Evolutionary conservation across 2,888 invertebrate genomes (phyloP).

Genomic region (Ectemnius lituratus): DNA sequence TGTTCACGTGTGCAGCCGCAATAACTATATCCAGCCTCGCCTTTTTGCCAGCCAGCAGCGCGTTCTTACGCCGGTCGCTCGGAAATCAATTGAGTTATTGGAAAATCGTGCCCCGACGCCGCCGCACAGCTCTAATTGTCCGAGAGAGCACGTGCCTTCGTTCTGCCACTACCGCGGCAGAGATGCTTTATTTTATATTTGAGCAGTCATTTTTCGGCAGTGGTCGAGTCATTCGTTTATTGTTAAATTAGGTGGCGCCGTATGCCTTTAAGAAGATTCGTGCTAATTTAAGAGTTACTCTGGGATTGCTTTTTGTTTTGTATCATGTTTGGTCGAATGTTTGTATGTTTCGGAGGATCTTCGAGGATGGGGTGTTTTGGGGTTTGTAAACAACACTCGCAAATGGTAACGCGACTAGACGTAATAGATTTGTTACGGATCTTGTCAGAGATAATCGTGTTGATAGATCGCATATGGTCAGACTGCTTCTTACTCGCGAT

Average conservation of each 20-base stretch:
- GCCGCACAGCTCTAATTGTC: constrained; percentile 42
- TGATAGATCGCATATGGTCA: constrained; percentile 21
- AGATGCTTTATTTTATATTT: not conserved
- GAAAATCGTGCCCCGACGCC: constrained; percentile 50
- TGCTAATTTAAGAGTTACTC: constrained; percentile 16
- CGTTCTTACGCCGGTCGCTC: constrained; percentile 52
- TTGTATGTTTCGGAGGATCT: not conserved
- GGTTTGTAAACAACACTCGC: not conserved
- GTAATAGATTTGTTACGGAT: constrained; percentile 31
- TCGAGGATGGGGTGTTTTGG: not conserved
- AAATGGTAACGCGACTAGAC: not conserved
- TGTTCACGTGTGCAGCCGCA: constrained; percentile 67
- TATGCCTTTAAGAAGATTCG: constrained; percentile 30
- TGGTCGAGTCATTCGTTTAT: constrained; percentile 11
- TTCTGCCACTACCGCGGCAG: constrained; percentile 2
- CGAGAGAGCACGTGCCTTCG: constrained; percentile 39
- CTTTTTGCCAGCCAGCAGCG: constrained; percentile 37
- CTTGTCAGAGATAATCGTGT: constrained; percentile 31
- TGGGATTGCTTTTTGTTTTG: not conserved
- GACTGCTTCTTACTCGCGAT: constrained; percentile 2
- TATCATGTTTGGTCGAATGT: not conserved
- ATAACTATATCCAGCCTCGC: constrained; percentile 59
- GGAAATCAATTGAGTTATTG: constrained; percentile 64
- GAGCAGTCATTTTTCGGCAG: constrained; percentile 24
- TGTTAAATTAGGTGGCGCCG: constrained; percentile 16